phyloP scores from a whole-genome alignment of 2,797 vertebrate genomes.

The Leptodactylus fallax region DNA sequence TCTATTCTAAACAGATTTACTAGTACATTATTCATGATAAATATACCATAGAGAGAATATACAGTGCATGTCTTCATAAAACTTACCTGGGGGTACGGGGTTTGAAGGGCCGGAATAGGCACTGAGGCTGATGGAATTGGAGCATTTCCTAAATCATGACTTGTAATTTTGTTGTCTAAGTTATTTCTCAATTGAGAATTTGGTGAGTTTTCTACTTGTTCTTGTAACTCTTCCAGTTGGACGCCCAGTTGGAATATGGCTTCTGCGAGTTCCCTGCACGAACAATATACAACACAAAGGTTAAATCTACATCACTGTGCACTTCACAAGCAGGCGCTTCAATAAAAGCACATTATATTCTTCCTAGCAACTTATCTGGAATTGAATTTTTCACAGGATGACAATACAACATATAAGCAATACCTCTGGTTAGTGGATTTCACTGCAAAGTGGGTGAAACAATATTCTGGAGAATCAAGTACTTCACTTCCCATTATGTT shows the following conservation, averaged over 20 bases:
- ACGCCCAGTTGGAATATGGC: slow-evolving; percentile 85
- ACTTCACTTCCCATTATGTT: too few species aligned
- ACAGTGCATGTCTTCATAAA: background rate
- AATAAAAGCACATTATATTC: background rate
- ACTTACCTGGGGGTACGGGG: slow-evolving; percentile 70
- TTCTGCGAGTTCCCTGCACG: slow-evolving; percentile 83
- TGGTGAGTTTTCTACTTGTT: slow-evolving; percentile 71
- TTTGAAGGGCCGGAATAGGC: background rate
- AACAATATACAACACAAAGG: background rate
- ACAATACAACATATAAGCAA: background rate
- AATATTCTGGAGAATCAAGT: too few species aligned
- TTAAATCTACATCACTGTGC: too few species aligned
- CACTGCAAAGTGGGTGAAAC: background rate
- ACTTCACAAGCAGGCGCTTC: too few species aligned
- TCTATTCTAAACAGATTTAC: background rate
- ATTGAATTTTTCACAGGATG: background rate
- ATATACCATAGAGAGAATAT: background rate
- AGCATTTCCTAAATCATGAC: slow-evolving; percentile 4
- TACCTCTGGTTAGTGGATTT: background rate
- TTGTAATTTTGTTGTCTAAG: background rate
- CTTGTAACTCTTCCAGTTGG: slow-evolving; percentile 84
- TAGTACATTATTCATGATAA: background rate
- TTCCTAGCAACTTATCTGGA: background rate
- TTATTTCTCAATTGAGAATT: background rate
- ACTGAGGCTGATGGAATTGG: slow-evolving; percentile 57